These are phyloP conservation scores for Trachops cirrhosus DNA, from an alignment of 2,797 vertebrate genomes.

Conservation along the genomic window DNA sequence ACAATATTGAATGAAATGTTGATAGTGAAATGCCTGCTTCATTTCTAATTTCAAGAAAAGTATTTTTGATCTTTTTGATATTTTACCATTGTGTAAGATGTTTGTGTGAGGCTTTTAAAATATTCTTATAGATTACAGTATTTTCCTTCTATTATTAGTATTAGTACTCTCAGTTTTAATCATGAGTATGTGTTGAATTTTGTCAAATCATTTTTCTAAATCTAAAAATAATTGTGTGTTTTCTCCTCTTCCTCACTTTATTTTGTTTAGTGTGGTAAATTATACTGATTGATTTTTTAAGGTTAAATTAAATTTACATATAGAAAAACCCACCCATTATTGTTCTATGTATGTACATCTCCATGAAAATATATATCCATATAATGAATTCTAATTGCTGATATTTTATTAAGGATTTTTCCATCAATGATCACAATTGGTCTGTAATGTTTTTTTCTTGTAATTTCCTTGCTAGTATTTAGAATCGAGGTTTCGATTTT, in stretches of 20 bases:
- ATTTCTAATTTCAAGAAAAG: background rate
- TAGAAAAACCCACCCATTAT: background rate
- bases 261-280: background rate
- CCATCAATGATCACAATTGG: background rate
- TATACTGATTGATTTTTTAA: background rate
- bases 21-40: background rate
- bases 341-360: background rate
- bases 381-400: background rate
- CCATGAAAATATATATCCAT: background rate
- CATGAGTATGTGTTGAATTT: background rate
- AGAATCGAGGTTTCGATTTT: background rate
- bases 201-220: slow-evolving; percentile 25
- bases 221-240: background rate
- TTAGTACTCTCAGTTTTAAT: background rate
- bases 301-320: background rate
- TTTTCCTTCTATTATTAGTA: background rate
- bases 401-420: slow-evolving; percentile 8
- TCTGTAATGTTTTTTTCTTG: background rate
- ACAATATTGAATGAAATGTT: background rate
- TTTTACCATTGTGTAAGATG: background rate
- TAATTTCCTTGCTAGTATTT: background rate
- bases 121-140: background rate
- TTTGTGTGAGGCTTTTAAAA: background rate
- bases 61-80: background rate
- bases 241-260: background rate